Base-by-base conservation (phyloP, 2,113 vertebrate species). In the Galbula dea region DNA sequence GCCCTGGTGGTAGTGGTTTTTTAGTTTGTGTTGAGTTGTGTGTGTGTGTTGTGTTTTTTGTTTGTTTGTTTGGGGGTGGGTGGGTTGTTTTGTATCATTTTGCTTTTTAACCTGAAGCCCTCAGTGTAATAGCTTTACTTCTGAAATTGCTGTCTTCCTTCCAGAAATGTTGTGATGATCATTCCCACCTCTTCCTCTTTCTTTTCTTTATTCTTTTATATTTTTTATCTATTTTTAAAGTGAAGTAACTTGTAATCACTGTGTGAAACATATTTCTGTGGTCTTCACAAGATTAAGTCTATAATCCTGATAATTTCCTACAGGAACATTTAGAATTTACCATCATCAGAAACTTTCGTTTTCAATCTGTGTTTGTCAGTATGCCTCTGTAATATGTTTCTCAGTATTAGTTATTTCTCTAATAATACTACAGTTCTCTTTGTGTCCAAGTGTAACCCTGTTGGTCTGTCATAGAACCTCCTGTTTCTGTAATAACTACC, bases 401-500 rank as follows among this genome's bases (percentile, higher is more conserved):
- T 22, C 15, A 43, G 29, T 55, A 57, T 65, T 71, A 67, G 27
- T 74, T 81, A 71, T 20, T 58, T 77, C n/a, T 90, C 36, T 68
- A 77, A 52, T 76, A 88, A 57, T 82, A 78, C 24, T 81, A 37
- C 34, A 37, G 6, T 86, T 88, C 78, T 73, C 58, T 89, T 75
- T 78, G 52, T 72, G 66, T 55, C 81, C 69, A 66, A 36, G 23
- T 81, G 51, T 65, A 55, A 30, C 74, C 11, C 48, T 87, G 1
- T 24, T 73, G 37, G 57, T 90, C 77, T 90, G 73, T 92, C 90
- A 81, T 51, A 84, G 79, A 89, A 71, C 62, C 77, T 83, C 21
- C 65, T 86, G 51, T 85, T 95, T 80, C 75, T 90, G 37, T 94
- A 88, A 49, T 86, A 79, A 92, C 41, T 68, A 48, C 61, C 27